Percentiles rank a stretch among this genome's conserved stretches.
phyloP scores from a whole-genome alignment of 2,797 vertebrate species.

The Gastrophryne carolinensis region DNA sequence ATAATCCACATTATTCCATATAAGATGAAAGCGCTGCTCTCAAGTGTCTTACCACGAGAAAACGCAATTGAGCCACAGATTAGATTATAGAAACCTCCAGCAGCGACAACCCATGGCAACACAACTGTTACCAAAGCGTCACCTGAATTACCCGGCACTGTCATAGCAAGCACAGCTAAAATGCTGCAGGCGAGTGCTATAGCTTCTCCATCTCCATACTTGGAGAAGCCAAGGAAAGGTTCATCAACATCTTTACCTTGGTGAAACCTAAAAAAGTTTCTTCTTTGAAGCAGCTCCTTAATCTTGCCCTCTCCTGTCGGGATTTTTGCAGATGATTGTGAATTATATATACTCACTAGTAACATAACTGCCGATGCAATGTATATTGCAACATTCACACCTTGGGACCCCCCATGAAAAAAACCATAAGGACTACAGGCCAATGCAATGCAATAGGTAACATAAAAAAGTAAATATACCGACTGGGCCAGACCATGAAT shows the following conservation, averaged over 20 bases:
- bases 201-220: constrained; percentile 80
- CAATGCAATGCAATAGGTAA: constrained; percentile 75
- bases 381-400: constrained; percentile 78
- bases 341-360: constrained; percentile 72
- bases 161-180: constrained; percentile 79
- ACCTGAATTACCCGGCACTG: constrained; percentile 60
- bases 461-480: constrained; percentile 77
- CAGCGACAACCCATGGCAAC: constrained; percentile 80
- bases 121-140: constrained; percentile 68
- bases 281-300: constrained; percentile 62
- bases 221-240: constrained; percentile 82
- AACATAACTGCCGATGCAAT: constrained; percentile 69
- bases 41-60: constrained; percentile 84
- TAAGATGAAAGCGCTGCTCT: constrained; percentile 82
- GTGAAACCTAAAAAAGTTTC: constrained; percentile 65
- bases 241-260: constrained; percentile 65
- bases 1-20: constrained; percentile 83
- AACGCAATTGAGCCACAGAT: constrained; percentile 78
- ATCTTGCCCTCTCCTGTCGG: constrained; percentile 67
- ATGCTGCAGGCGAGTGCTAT: constrained; percentile 77
- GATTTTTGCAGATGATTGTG: constrained; percentile 58
- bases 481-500: constrained; percentile 72
- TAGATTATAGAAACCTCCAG: constrained; percentile 78
- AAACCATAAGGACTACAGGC: constrained; percentile 73
- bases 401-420: constrained; percentile 76